Conservation (phyloP, 2,113 vertebrate genomes). For the Sylvicapra grimmia region DNA sequence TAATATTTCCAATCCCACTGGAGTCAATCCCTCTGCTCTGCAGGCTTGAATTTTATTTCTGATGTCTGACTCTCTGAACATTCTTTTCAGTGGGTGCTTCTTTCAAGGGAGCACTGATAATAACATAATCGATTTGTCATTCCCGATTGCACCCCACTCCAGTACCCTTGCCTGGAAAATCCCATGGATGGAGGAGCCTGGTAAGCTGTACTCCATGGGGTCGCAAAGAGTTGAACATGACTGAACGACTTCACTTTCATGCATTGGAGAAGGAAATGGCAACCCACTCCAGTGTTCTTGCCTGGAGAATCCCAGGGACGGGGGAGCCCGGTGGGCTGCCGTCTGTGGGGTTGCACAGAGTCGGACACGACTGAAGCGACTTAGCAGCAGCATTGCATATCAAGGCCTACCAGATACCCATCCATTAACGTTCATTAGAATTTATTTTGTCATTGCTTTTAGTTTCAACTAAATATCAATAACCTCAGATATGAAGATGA, state of each 20-base stretch:
- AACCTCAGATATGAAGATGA: not conserved
- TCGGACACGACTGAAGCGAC: rapidly evolving
- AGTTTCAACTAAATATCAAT: not conserved
- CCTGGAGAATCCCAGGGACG: too few species aligned
- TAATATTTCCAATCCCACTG: not conserved
- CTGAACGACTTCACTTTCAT: too few species aligned
- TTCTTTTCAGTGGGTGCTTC: not conserved
- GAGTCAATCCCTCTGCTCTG: not conserved
- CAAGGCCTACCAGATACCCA: not conserved
- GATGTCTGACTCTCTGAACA: not conserved
- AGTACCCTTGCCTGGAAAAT: too few species aligned
- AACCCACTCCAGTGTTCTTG: too few species aligned
- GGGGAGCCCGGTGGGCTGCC: too few species aligned
- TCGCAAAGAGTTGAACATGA: rapidly evolving
- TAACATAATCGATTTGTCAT: not conserved
- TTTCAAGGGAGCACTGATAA: not conserved
- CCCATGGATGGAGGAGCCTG: too few species aligned
- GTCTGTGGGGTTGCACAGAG: too few species aligned
- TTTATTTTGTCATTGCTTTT: not conserved
- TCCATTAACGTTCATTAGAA: not conserved
- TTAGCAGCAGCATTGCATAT: too few species aligned
- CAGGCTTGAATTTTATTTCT: not conserved
- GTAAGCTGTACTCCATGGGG: too few species aligned
- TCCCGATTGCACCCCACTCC: not conserved
- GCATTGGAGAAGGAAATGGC: too few species aligned